Evolutionary conservation across 2,888 invertebrate species (phyloP).

Genomic region (Cheilosia pagana): DNA sequence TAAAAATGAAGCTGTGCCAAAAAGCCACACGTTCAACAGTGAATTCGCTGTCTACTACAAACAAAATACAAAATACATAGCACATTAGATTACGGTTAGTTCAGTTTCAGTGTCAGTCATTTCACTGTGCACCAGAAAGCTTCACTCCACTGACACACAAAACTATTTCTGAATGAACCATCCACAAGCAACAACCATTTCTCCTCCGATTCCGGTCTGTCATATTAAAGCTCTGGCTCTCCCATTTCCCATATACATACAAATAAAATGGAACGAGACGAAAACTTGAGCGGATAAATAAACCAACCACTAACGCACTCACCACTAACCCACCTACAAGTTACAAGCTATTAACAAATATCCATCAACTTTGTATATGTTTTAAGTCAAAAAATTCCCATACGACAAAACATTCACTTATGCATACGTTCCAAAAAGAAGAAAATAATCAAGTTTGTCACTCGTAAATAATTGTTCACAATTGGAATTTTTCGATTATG

Average conservation of each 20-base stretch:
- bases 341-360: background rate
- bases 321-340: conserved; percentile 18
- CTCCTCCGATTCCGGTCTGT: conserved; percentile 4
- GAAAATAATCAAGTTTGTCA: conserved; percentile 49
- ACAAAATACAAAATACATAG: background rate
- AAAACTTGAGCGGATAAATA: conserved; percentile 29
- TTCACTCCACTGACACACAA: conserved; percentile 72
- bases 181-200: conserved; percentile 16
- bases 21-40: conserved; percentile 21
- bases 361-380: background rate
- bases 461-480: conserved; percentile 55
- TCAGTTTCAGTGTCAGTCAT: conserved; percentile 25
- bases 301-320: conserved; percentile 3
- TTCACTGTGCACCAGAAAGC: conserved; percentile 44
- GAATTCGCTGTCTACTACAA: conserved; percentile 3
- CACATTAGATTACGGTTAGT: conserved; percentile 25
- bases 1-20: conserved; percentile 37
- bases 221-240: conserved; percentile 19
- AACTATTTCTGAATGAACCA: conserved; percentile 57
- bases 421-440: conserved; percentile 13
- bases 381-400: background rate
- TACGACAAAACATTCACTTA: conserved; percentile 3
- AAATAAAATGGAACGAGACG: background rate
- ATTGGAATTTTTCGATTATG: conserved; percentile 31
- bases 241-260: too few species aligned